Evolutionary conservation across 2,888 invertebrate genomes (phyloP), one percentile per base, ranked within the genome.

Genomic region (Cephus pulcher): DNA sequence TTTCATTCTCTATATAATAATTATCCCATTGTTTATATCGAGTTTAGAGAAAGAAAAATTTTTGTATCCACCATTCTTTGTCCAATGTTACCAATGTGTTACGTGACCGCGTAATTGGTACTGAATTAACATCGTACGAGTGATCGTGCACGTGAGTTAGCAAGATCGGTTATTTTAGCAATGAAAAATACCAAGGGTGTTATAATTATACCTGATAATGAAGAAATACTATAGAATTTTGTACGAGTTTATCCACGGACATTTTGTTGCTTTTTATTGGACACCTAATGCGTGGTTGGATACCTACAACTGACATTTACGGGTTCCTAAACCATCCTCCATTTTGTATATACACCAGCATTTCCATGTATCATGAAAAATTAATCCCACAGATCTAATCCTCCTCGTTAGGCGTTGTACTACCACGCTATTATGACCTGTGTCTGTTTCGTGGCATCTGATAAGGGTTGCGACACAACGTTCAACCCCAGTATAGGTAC

Each of bases 331-430:
- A 56, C 56, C 23, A 56, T 56, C 56, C 56, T 23, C 56, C 23
- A 56, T 56, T 56, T 56, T 56, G 9, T 56, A 56, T 9, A 56
- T 9, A 56, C 23, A 23, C 56, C 40, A 56, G 71, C 32, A 12
- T 71, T 71, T 71, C 34, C 34, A 12, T 32, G 34, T 34, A 23
- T 71, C 71, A 23, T 34, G 6, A 80, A 84, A 85, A 81, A 86
- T 86, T 86, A 85, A 86, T 86, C 83, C 80, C 74, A 80, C 80
- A 74, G 84, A 86, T 86, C 86, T 79, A 85, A 86, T 83, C 82
- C 79, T 81, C 79, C 81, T 83, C 80, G 85, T 86, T 85, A 86
- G 81, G 82, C 82, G 82, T 82, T 83, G 84, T 82, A 80, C 80
- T 80, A 75, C 81, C 81, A 74, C 80, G 80, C 79, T 84, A 81